Base-by-base conservation (phyloP, 1,140 invertebrate species). In the Hyles euphorbiae region DNA sequence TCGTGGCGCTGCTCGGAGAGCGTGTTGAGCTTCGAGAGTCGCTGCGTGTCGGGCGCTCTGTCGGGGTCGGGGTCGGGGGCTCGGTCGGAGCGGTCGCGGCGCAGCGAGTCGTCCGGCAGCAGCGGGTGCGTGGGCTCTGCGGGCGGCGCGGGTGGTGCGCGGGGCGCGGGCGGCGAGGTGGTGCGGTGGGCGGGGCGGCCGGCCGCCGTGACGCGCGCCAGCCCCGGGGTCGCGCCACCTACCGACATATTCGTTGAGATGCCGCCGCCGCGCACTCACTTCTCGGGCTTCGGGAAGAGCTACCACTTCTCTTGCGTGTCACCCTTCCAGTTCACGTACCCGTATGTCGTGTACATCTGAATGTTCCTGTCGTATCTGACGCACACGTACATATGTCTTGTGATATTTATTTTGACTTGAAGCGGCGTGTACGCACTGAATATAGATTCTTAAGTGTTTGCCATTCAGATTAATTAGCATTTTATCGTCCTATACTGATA, bases 241-340 rank as follows among this genome's bases (percentile, higher is more conserved):
- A 80, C 80, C 68, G 83, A 88, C 76, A 73, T 88, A 63, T 81
- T 72, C 70, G 75, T 87, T 63, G 78, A 83, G 60, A 74, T 88
- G 74, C 83, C 85, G 74, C 76, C 83, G 72, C 75, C 81, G 76
- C 81, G 80, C 80, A 79, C 81, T 67, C 83, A 84, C 80, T 88
- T 88, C 61, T 79, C 86, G 34, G 83, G 81, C 78, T 87, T 88
- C 70, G 85, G 85, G 68, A 86, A 89, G 58, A 88, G 86, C 70
- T 90, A 89, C 77, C 89, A 90, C 74, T 88, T 83, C 82, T 86
- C 87, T 77, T 90, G 87, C 77, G 89, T 90, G 74, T 90, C 89
- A 66, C 89, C 89, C 53, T 87, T 89, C 65, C 86, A 89, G 61
- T 90, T 90, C 67, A 86, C 82, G 5, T 88, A 88, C 70, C 86